Evolutionary conservation across 2,797 vertebrate species (phyloP), one percentile per base, ranked within the genome.

Genomic region (Coreius guichenoti): DNA sequence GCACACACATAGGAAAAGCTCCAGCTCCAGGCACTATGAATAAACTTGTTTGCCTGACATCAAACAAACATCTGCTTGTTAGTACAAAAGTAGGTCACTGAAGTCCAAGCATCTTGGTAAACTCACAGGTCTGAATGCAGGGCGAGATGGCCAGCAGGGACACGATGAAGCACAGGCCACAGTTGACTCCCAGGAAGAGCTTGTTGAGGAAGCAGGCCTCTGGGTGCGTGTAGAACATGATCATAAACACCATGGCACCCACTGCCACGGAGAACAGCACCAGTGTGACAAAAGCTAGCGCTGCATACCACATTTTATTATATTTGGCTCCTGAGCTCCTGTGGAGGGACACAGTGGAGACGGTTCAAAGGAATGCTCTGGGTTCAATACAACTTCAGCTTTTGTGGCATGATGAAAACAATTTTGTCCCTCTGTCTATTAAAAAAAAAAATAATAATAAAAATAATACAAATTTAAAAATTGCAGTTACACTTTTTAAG

Each of bases 71-170:
- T 70, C 72, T 54, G 72, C 61, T 76, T 54, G 21, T n/a, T 7
- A 36, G 43, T 49, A 19, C 26, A n/a, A 77, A 78, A 83, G 36
- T 58, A 23, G 29, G 74, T 80, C 58, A 74, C 16, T 61, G 36
- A 61, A 73, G 39, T 23, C 19, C 26, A 67, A 74, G 9, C 29
- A 3, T 54, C 45, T 21, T 1, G 1, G 11, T 21, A 54, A 49
- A 89, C 97, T 98, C 92, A 99, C 98, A 90, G 91, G 95, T 96
- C 91, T 99, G 98, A 86, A 99, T 97, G 88, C 92, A 97, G 0
- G 98, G 98, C 0, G 96, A 97, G 92, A 99, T 97, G 90, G 98
- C 97, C 86, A 98, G 93, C 87, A 97, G 17, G 0, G 98, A 98
- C 68, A 99, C 93, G 0, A 99, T 86, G 45, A 98, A 70, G 92